A percentile compares a stretch with the other conserved stretches of the same genome.
Conservation (phyloP, 2,888 invertebrate genomes). For the Seladonia tumulorum region DNA sequence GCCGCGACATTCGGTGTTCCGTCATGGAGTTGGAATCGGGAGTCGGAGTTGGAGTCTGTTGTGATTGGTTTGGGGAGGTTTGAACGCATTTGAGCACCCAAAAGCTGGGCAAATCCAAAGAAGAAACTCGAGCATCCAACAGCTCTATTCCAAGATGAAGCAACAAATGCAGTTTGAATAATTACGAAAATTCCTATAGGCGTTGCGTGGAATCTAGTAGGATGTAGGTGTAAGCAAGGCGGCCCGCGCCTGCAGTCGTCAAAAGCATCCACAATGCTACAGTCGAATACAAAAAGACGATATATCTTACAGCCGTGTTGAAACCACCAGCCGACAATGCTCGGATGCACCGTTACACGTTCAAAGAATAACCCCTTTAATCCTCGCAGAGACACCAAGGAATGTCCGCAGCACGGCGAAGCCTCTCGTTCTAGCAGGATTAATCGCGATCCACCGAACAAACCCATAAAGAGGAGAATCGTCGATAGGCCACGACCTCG, state of each 20-base stretch:
- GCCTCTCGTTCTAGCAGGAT: slow-evolving; percentile 15
- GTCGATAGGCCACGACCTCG: slow-evolving; percentile 28
- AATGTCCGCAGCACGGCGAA: not conserved
- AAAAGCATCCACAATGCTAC: not conserved
- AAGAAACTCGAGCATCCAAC: too few species aligned
- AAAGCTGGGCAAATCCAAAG: too few species aligned
- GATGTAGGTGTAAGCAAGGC: not conserved
- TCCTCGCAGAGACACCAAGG: not conserved
- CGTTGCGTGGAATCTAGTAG: not conserved
- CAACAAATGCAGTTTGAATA: not conserved
- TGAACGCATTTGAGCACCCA: not conserved
- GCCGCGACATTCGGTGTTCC: not conserved
- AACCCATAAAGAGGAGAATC: slow-evolving; percentile 12
- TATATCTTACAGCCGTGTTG: not conserved
- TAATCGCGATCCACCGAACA: slow-evolving; percentile 24
- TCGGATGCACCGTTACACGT: slow-evolving; percentile 2
- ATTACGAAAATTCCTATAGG: not conserved
- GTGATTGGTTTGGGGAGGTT: not conserved
- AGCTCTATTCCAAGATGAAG: not conserved
- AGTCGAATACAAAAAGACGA: slow-evolving; percentile 7
- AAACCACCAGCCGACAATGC: not conserved
- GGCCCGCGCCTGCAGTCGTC: not conserved
- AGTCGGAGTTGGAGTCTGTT: not conserved
- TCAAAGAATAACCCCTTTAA: slow-evolving; percentile 4
- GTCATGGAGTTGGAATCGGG: not conserved